Percentiles rank a stretch among this genome's conserved stretches.
Evolutionary conservation across 2,888 invertebrate genomes (phyloP).

Genomic region (Lamproptera curius): DNA sequence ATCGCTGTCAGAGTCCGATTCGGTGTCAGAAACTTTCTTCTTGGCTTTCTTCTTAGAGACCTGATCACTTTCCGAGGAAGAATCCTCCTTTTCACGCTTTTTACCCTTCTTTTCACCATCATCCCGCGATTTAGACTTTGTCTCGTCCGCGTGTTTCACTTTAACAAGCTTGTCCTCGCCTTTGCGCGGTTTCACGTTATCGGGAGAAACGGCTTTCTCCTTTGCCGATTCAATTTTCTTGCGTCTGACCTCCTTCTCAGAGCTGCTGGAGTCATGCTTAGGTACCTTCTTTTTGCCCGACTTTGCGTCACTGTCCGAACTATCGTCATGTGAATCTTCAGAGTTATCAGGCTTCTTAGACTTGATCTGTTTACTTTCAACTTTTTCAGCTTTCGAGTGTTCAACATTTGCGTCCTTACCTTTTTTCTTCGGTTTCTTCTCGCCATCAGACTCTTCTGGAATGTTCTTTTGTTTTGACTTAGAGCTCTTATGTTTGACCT

Average conservation of each 20-base stretch:
- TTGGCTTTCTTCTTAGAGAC: slow-evolving; percentile 73
- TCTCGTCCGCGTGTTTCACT: slow-evolving; percentile 73
- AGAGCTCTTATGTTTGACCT: slow-evolving; percentile 64
- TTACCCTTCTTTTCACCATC: slow-evolving; percentile 79
- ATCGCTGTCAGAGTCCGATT: slow-evolving; percentile 82
- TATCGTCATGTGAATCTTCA: slow-evolving; percentile 64
- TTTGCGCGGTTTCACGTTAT: slow-evolving; percentile 53
- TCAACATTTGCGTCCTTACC: slow-evolving; percentile 57
- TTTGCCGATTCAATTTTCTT: slow-evolving; percentile 59
- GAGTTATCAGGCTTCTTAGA: slow-evolving; percentile 62
- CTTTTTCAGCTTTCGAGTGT: slow-evolving; percentile 57
- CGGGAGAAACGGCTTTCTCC: slow-evolving; percentile 58
- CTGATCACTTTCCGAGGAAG: slow-evolving; percentile 72
- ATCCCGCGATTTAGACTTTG: slow-evolving; percentile 76
- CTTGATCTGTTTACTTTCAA: slow-evolving; percentile 50
- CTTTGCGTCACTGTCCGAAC: slow-evolving; percentile 73
- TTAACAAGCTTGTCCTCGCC: slow-evolving; percentile 65
- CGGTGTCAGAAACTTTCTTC: slow-evolving; percentile 80
- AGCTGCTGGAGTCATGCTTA: slow-evolving; percentile 62
- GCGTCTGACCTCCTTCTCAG: slow-evolving; percentile 65
- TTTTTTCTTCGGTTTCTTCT: slow-evolving; percentile 64
- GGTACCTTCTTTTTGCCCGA: slow-evolving; percentile 70
- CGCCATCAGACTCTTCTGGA: slow-evolving; percentile 66
- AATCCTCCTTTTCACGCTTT: slow-evolving; percentile 79
- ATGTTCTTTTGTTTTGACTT: slow-evolving; percentile 71